Base-by-base conservation (phyloP, 2,888 invertebrate species). In the Micoletzkya japonica region DNA sequence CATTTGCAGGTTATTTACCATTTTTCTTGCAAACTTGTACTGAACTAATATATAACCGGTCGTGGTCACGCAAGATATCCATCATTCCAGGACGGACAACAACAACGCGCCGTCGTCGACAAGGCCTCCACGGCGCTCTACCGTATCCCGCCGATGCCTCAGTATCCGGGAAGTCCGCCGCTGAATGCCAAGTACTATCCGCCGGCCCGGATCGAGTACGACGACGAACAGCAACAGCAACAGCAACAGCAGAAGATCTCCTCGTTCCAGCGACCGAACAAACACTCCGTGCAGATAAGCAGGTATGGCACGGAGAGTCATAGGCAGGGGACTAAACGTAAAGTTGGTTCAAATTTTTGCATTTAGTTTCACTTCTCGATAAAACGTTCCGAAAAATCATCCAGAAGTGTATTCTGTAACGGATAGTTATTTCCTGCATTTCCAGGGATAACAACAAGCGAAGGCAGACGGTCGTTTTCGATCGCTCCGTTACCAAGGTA, bases 61-160 rank as follows among this genome's bases (percentile, higher is more conserved):
- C n/a, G n/a, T n/a, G n/a, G n/a, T n/a, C n/a, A n/a, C n/a, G n/a
- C n/a, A n/a, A n/a, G n/a, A n/a, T n/a, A n/a, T n/a, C n/a, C n/a
- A n/a, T n/a, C n/a, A n/a, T n/a, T n/a, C n/a, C n/a, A n/a, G n/a
- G n/a, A n/a, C n/a, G n/a, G n/a, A n/a, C n/a, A n/a, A 20, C 1
- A 14, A 76, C 70, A 30, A 74, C 77, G 24, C 73, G 74, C 63
- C 75, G 74, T 4, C 75, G 20, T 10, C 10, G 10, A 44, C 10
- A 20, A 10, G 20, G 44, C n/a, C n/a, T n/a, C 64, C 17, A 66
- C 64, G 0, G 6, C 37, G 2, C 54, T 26, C 36, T 54, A 54
- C 64, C 52, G 54, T 66, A 36, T 26, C 28, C 36, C 52, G 4
- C 32, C 52, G 2, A 26, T n/a, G 7, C n/a, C n/a, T n/a, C n/a